Base-by-base conservation (phyloP, 2,888 invertebrate genomes). In the Diloba caeruleocephala region DNA sequence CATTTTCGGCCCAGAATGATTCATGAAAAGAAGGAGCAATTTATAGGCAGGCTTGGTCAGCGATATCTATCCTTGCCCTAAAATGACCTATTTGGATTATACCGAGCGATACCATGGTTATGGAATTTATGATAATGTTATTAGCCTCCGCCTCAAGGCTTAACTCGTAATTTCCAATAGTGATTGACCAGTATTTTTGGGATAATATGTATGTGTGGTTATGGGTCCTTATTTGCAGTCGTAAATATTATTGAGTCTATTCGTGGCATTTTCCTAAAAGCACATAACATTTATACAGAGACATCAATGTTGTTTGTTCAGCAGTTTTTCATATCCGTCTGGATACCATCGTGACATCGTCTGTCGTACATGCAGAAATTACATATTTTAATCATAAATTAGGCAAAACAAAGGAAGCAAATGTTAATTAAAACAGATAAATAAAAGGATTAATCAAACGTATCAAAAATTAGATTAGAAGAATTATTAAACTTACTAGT, bases 21-120 rank as follows among this genome's bases (percentile, higher is more conserved):
- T 82, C 81, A 83, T 82, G 78, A 75, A 74, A 74, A 75, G 68
- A 65, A 68, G 71, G 70, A 57, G 44, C 71, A 72, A 82, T 83
- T 82, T 81, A 81, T 81, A 68, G 66, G 43, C 62, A 42, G 34
- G 63, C 73, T 31, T 69, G 78, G 79, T 83, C 83, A 82, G 81
- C 80, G 63, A 56, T 69, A 67, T 41, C 57, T 49, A 74, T 57
- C 58, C 69, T 33, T 34, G 26, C 26, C 42, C 65, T 71, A 65
- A 74, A 78, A 70, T 76, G 73, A 72, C 69, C 65, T 68, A 79
- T 75, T 74, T 59, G 60, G 67, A 70, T 74, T 74, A 66, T 71
- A 63, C 58, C 49, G 17, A 54, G 43, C 62, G 52, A 34, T 62
- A 53, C 38, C 19, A 49, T 32, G 28, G 43, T 46, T 64, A 73